Percentiles rank a stretch among this genome's conserved stretches.
phyloP scores from a whole-genome alignment of 2,797 vertebrate species.

The Columba guinea region DNA sequence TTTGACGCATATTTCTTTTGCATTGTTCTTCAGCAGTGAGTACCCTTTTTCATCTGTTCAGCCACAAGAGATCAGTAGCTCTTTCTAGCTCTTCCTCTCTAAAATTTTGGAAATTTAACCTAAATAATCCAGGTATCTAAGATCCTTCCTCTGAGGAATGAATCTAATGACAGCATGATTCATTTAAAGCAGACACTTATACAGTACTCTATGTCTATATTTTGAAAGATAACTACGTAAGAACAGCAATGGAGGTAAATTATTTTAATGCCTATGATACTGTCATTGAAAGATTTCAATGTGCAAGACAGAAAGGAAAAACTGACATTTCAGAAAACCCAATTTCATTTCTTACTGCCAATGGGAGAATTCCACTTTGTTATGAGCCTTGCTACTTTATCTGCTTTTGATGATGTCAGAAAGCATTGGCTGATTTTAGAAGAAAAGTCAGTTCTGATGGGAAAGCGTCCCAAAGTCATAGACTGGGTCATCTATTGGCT shows the following conservation, averaged over 20 bases:
- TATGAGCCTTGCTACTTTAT: neutral
- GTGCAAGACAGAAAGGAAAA: neutral
- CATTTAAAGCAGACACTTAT: neutral
- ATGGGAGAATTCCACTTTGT: neutral
- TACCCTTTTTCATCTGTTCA: conserved; percentile 7
- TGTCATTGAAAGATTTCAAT: neutral
- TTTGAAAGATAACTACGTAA: neutral
- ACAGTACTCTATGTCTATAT: neutral
- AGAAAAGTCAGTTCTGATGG: neutral
- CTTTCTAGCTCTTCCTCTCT: neutral
- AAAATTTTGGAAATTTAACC: neutral
- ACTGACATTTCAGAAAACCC: neutral
- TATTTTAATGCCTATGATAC: neutral
- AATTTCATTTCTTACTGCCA: neutral
- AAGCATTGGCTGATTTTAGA: neutral
- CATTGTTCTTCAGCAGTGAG: neutral
- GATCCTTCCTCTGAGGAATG: neutral
- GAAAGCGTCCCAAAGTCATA: neutral
- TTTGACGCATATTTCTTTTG: conserved; percentile 3
- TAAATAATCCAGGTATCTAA: neutral
- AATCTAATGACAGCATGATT: neutral
- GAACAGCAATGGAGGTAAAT: neutral
- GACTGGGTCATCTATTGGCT: neutral
- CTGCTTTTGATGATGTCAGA: neutral
- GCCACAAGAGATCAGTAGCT: neutral